These are phyloP conservation scores for Metopia argyrocephala DNA, from an alignment of 2,888 invertebrate genomes.

Conservation along the genomic window DNA sequence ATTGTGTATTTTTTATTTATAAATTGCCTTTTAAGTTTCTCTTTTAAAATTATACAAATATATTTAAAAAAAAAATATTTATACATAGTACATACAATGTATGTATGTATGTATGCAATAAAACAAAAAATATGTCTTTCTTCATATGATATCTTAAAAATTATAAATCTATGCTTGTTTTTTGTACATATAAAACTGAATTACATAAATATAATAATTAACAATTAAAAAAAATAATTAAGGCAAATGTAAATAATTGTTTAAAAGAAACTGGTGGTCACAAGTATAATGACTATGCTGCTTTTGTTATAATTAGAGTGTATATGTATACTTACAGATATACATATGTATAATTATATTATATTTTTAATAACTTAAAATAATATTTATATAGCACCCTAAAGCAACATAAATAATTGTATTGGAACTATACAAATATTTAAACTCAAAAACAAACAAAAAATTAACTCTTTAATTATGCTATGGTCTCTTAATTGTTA, in stretches of 20 bases:
- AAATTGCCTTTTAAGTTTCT: conserved; percentile 50
- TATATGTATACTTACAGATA: neutral
- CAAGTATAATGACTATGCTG: neutral
- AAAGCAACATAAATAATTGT: conserved; percentile 20
- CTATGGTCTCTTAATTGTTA: conserved; percentile 3
- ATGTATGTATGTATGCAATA: too few species aligned
- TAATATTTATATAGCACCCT: conserved; percentile 52
- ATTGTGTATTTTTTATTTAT: conserved; percentile 54
- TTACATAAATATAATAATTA: conserved; percentile 9
- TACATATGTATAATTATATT: neutral
- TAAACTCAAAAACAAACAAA: neutral
- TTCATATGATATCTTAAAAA: too few species aligned
- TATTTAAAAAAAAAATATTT: neutral
- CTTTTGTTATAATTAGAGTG: neutral
- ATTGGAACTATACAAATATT: neutral
- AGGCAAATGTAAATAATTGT: neutral
- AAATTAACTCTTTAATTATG: conserved; percentile 17
- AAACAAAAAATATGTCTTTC: too few species aligned
- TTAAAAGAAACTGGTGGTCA: conserved; percentile 2
- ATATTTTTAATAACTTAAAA: conserved; percentile 13
- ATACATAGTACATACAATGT: too few species aligned
- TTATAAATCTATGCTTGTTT: neutral
- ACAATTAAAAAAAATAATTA: conserved; percentile 7
- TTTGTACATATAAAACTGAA: conserved; percentile 6
- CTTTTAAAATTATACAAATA: neutral